Base-by-base conservation (phyloP, 2,888 invertebrate species). In the Actias luna region DNA sequence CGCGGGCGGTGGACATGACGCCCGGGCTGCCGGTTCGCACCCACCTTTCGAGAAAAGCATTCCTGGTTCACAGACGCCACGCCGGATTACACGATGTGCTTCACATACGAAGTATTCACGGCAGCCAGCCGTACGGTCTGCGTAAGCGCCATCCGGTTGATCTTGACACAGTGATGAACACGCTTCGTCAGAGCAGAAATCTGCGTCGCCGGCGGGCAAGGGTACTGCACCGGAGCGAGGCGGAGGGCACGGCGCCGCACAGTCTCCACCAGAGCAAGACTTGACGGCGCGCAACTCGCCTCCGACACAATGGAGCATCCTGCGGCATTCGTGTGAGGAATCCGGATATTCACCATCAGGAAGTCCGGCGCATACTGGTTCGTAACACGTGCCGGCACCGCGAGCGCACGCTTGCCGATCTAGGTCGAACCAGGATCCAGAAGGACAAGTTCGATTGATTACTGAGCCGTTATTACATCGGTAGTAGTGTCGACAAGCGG, bases 61-160 rank as follows among this genome's bases (percentile, higher is more conserved):
- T 3, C 90, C 93, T 14, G 88, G 82, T 55, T 93, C 93, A 73
- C 94, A 94, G 18, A 93, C 93, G 10, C 94, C 88, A 63, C 94
- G 90, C 7, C 93, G 88, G 57, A 92, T 89, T 35, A 93, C 93
- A 33, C 93, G 91, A 18, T 85, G 85, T 39, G 90, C 85, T 67
- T 92, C 89, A 76, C 94, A 94, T 69, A 93, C 94, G 74, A 93
- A 93, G 76, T 94, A 94, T 72, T 93, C 93, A 42, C 93, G 89
- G 73, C 94, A 94, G 31, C 91, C 92, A 22, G 93, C 87, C 10
- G 89, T 81, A 27, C 91, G 85, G 74, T 94, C 94, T 18, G 93
- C 88, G 78, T 94, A 93, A 31, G 94, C 94, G 0, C 94, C 94
- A 76, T 94, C 90, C 1, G 87, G 79, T 62, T 89, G 91, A 58